Evolutionary conservation across 2,888 invertebrate species (phyloP), one percentile per base, ranked within the genome.

Genomic region (Lepidochrysops patricia): DNA sequence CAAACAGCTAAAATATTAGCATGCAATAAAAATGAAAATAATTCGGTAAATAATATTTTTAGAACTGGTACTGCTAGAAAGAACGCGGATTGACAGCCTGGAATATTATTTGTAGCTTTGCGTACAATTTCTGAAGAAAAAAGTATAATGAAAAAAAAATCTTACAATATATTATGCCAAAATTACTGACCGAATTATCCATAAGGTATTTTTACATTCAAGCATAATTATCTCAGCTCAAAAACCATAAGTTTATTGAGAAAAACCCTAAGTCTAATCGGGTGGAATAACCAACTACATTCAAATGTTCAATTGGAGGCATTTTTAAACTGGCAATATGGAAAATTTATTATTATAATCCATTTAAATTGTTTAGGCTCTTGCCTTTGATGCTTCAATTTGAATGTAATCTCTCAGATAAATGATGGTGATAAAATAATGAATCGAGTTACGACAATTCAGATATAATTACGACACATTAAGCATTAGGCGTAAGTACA

Each of bases 401-500:
- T 43, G 43, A 43, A 43, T 43, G 43, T 23, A 43, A 43, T 19
- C 1, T 15, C 9, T 7, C 9, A 9, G 9, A 43, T 43, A 9
- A 4, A 43, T 43, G 43, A 43, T 19, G 50, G 50, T 50, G 50
- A 54, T 32, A 27, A 29, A 57, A 37, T 57, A 57, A 57, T 57
- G 57, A 57, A 57, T 57, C 37, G 29, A 54, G n/a, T 27, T 26
- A 29, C 9, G 29, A 54, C 54, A 15, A 54, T 19, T 54, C 15
- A 54, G 29, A 54, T 54, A 54, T 54, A 54, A 54, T 54, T 54
- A 54, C 15, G 29, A 54, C 32, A 54, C 54, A 54, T 12, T 54
- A 54, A 54, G 54, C 54, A 54, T 54, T 54, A 54, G 54, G 54
- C 54, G 19, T 54, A 54, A 54, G 54, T 54, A 54, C 54, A 27